phyloP scores from a whole-genome alignment of 2,113 vertebrate species.

The Laticauda laticaudata region DNA sequence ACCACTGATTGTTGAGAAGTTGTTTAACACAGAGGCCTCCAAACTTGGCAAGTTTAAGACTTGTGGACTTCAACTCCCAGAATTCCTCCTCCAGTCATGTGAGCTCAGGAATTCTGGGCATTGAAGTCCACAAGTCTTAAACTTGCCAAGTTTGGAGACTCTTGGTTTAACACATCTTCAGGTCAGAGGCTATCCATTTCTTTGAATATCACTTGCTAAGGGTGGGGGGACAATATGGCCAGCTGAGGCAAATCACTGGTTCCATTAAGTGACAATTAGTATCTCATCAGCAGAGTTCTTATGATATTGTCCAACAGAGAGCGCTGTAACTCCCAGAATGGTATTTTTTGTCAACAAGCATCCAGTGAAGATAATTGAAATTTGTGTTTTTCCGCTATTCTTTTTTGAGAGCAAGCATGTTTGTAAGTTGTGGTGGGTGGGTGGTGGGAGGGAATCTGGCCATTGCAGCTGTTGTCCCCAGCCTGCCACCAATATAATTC shows the following conservation, averaged over 20 bases:
- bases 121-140: too few species aligned
- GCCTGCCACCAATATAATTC: background rate
- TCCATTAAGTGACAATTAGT: background rate
- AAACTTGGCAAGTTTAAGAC: too few species aligned
- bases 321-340: background rate
- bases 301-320: background rate
- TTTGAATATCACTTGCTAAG: background rate
- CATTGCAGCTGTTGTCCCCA: background rate
- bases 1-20: background rate
- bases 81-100: too few species aligned
- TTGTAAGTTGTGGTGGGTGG: background rate
- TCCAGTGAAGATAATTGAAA: background rate
- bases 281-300: background rate
- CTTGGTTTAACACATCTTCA: background rate
- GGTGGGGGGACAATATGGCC: background rate
- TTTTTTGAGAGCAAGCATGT: background rate
- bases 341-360: background rate
- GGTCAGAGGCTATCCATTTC: background rate
- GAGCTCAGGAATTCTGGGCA: too few species aligned
- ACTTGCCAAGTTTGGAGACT: too few species aligned
- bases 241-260: background rate
- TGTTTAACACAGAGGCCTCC: background rate
- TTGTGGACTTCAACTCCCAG: too few species aligned
- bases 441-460: background rate
- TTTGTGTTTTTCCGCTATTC: background rate